Conservation (phyloP, 2,888 invertebrate genomes). For the Mellilla xanthometata region DNA sequence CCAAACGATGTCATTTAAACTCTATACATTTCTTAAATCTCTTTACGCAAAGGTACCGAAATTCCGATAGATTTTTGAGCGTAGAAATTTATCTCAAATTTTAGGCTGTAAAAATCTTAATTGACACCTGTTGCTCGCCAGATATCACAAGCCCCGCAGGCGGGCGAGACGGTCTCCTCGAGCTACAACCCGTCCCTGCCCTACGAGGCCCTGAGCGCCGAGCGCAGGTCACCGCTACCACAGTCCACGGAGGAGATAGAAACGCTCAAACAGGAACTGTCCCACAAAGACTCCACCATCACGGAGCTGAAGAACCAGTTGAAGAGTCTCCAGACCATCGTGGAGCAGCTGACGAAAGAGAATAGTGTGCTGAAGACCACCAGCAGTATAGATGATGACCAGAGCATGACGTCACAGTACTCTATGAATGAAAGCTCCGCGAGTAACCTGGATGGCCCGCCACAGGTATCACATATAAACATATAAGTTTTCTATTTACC, state of each 20-base stretch:
- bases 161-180: constrained; percentile 66
- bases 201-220: constrained; percentile 47
- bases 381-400: constrained; percentile 70
- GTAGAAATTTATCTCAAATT: too few species aligned
- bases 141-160: constrained; percentile 55
- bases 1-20: too few species aligned
- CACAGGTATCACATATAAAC: too few species aligned
- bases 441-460: constrained; percentile 43
- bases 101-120: too few species aligned
- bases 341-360: constrained; percentile 90
- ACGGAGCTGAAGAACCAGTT: constrained; percentile 85
- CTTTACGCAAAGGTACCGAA: too few species aligned
- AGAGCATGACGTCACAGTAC: constrained; percentile 64
- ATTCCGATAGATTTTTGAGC: too few species aligned
- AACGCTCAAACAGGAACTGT: constrained; percentile 78
- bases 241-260: constrained; percentile 50
- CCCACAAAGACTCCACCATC: constrained; percentile 85
- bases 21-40: too few species aligned
- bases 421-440: constrained; percentile 59
- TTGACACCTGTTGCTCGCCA: constrained; percentile 26
- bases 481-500: too few species aligned
- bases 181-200: constrained; percentile 68
- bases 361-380: constrained; percentile 89
- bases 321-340: constrained; percentile 84
- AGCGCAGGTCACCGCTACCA: constrained; percentile 42